Percentiles rank a stretch among this genome's conserved stretches.
Evolutionary conservation across 2,113 vertebrate genomes (phyloP).

Genomic region (Microcebus murinus): DNA sequence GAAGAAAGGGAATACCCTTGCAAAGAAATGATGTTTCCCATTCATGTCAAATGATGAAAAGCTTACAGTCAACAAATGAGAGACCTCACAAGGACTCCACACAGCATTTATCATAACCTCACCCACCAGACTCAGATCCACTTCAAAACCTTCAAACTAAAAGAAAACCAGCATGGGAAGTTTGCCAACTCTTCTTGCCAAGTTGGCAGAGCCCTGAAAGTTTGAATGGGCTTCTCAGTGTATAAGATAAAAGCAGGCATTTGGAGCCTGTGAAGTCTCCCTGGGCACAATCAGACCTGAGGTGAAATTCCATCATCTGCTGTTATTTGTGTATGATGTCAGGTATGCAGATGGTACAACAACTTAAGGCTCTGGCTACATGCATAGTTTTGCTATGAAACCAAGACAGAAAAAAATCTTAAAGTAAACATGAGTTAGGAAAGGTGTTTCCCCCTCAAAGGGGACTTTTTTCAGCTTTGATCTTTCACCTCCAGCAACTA

Average conservation of each 20-base stretch:
- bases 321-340: slow-evolving; percentile 49
- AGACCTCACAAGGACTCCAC: slow-evolving; percentile 64
- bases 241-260: slow-evolving; percentile 79
- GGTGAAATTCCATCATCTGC: slow-evolving; percentile 62
- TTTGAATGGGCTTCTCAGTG: slow-evolving; percentile 66
- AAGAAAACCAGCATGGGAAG: slow-evolving; percentile 70
- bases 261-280: slow-evolving; percentile 53
- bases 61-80: slow-evolving; percentile 71
- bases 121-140: slow-evolving; percentile 67
- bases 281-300: slow-evolving; percentile 56
- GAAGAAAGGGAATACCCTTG: slow-evolving; percentile 53
- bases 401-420: slow-evolving; percentile 57
- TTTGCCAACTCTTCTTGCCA: slow-evolving; percentile 69
- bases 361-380: slow-evolving; percentile 19
- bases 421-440: slow-evolving; percentile 60
- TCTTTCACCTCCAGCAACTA: slow-evolving; percentile 64
- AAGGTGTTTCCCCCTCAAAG: slow-evolving; percentile 44
- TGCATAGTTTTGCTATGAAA: slow-evolving; percentile 53
- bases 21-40: slow-evolving; percentile 59
- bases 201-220: slow-evolving; percentile 72
- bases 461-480: slow-evolving; percentile 63
- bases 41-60: slow-evolving; percentile 73
- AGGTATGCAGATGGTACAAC: slow-evolving; percentile 60
- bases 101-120: slow-evolving; percentile 70
- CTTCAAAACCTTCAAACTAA: slow-evolving; percentile 78